Evolutionary conservation across 2,797 vertebrate genomes (phyloP), one percentile per base, ranked within the genome.

Genomic region (Prunella strophiata): DNA sequence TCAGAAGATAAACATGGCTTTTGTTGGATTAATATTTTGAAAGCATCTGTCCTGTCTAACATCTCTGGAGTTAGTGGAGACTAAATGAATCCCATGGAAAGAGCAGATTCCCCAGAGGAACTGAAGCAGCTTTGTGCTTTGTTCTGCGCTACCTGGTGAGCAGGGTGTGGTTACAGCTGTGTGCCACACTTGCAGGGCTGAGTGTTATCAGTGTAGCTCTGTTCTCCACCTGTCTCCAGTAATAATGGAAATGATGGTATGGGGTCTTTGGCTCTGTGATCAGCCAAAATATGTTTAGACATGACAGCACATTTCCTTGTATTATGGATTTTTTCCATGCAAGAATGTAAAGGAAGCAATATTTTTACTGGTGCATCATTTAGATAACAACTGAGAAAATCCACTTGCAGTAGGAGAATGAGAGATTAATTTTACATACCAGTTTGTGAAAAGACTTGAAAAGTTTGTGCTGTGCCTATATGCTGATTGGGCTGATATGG

Each of bases 111-210:
- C 19, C 25, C 29, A 55, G 21, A 65, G 47, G 42, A 74, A 7
- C 12, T 47, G 34, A 50, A 25, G 32, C n/a, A 86, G 29, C 50
- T 83, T 77, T 80, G 13, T 68, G 34, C 21, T 75, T 77, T 77
- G 16, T 17, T 73, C 40, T 10, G 20, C 0, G 0, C 55, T 73
- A 29, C 45, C 30, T 19, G 61, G 12, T 0, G 6, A 61, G 43
- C 29, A 77, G 55, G 58, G 11, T 13, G 9, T 18, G 26, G 32
- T 80, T 67, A 29, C 2, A 1, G 32, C 65, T n/a, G 25, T 0
- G 0, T 89, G 75, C 40, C 9, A 2, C 11, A 4, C 5, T 32
- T 65, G 29, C 19, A 30, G 26, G 40, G 40, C 21, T 0, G 7
- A 38, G 18, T 25, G 16, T 32, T 83, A 29, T 47, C 54, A 7